Evolutionary conservation across 2,113 vertebrate genomes (phyloP), one percentile per base, ranked within the genome.

Genomic region (Petromus typicus): DNA sequence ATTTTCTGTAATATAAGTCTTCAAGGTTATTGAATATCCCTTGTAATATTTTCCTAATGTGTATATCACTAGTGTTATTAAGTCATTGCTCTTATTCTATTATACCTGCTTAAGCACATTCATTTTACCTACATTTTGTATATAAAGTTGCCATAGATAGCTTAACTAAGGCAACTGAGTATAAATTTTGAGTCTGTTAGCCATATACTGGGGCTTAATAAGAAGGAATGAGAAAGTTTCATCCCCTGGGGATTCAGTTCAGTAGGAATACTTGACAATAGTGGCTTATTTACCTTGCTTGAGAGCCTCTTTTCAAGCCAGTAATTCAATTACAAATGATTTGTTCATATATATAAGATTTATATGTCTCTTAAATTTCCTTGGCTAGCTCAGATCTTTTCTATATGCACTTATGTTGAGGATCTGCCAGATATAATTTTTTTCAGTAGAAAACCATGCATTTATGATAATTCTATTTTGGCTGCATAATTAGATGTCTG

Each of bases 281-380:
- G 7, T 27, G 22, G 14, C 13, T 9, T 82, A 2, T 73, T 85
- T 93, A n/a, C 51, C 23, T 81, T 81, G 23, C 2, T 80, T 75
- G 71, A 32, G 71, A 91, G 51, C 57, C 32, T 71, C 25, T 78
- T 34, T 85, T 94, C 27, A 91, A 92, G 56, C 5, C 54, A 93
- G n/a, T 95, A 66, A 94, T 87, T 88, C 89, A 95, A 82, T 92
- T 93, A 67, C 16, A 14, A 23, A 57, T 85, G 30, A 95, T 69
- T 84, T 86, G 23, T 45, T 40, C 10, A 37, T n/a, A 37, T 75
- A 34, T 43, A 11, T 61, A 85, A 78, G 4, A 86, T 79, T 90
- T 88, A 79, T 86, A 86, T 80, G 3, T 91, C 25, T 91, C 22
- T 69, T 89, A 93, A 71, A 83, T 67, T 11, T 95, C n/a, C 11